Evolutionary conservation across 2,113 vertebrate genomes (phyloP).

Genomic region (Anseranas semipalmata): DNA sequence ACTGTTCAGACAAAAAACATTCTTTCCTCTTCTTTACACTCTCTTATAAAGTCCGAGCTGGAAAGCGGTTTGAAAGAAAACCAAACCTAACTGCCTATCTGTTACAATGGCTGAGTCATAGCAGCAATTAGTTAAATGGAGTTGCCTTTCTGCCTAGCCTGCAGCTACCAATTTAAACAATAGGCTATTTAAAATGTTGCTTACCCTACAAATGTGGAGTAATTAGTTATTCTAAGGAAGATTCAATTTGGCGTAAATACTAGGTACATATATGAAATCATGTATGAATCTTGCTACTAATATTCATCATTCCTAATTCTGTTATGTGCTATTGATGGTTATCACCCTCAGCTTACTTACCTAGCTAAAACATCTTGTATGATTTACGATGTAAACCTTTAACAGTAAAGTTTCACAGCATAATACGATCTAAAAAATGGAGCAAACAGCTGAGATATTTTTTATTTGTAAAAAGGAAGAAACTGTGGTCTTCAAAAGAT

Average conservation of each 20-base stretch:
- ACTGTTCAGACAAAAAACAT: not conserved
- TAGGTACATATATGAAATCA: not conserved
- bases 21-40: not conserved
- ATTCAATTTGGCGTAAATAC: slow-evolving; percentile 33
- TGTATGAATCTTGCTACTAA: not conserved
- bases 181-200: slow-evolving; percentile 51
- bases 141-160: slow-evolving; percentile 43
- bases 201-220: slow-evolving; percentile 48
- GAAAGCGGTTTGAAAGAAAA: slow-evolving; percentile 46
- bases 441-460: not conserved
- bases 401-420: not conserved
- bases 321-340: not conserved
- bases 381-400: not conserved
- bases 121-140: slow-evolving; percentile 49
- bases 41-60: not conserved
- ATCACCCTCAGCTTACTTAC: not conserved
- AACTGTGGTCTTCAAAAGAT: not conserved
- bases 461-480: not conserved
- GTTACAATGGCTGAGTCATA: slow-evolving; percentile 68
- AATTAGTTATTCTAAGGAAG: slow-evolving; percentile 58
- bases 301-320: not conserved
- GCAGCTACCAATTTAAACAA: slow-evolving; percentile 66
- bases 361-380: not conserved
- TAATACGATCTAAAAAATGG: not conserved
- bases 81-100: slow-evolving; percentile 61